Base-by-base conservation (phyloP, 2,888 invertebrate genomes). In the Ochropleura leucogaster region DNA sequence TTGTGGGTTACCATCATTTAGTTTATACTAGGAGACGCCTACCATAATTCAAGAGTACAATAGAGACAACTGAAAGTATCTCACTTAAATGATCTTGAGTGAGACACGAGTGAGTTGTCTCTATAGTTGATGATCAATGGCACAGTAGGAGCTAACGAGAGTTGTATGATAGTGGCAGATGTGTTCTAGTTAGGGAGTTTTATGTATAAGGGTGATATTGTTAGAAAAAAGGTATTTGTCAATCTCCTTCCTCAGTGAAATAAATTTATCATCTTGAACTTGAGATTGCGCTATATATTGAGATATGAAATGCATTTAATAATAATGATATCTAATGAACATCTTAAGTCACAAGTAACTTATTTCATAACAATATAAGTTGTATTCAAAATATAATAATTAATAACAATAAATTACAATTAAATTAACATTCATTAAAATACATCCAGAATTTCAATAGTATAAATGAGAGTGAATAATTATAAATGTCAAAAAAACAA, bases 21-120 rank as follows among this genome's bases (percentile, higher is more conserved):
- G 88, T 89, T 89, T 85, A 70, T 86, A 91, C 90, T 89, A 90
- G 89, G 79, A 89, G 87, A 93, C 91, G 93, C 93, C 93, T 89
- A 89, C 92, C 84, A 92, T 93, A 93, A 90, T 88, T 94, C 91
- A 92, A 77, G 80, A 74, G 77, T 73, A 93, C 93, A 94, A 94
- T 93, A 86, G 84, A 79, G 81, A 79, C 84, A 83, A 88, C 88
- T 91, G 91, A 90, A 92, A 92, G 92, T 88, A 89, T 92, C 92
- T 93, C 92, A 92, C 92, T 93, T 92, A 92, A 92, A 93, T 87
- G 73, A 47, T 57, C 59, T 68, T 70, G 59, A 90, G 89, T 89
- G 90, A 92, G 89, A 89, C 90, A 90, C 85, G 86, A 88, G 87
- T 85, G 83, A 89, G 88, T 85, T 44, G 5, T 18, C 40, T 71